These are phyloP conservation scores for Prorops nasuta DNA, from an alignment of 1,140 invertebrate species.

Conservation along the genomic window DNA sequence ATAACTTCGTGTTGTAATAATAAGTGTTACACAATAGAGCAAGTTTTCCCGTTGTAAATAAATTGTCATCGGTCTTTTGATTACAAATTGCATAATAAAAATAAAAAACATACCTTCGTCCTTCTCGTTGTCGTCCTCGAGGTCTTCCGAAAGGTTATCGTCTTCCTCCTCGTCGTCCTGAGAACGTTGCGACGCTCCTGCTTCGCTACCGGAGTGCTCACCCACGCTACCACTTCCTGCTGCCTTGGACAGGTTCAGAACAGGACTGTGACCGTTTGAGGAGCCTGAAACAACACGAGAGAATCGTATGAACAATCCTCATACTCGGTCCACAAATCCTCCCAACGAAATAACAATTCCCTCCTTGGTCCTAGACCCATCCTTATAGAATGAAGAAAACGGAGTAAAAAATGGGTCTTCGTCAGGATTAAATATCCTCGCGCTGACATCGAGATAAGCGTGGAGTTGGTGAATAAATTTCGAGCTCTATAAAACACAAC, in stretches of 20 bases:
- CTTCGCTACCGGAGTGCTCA: slow-evolving; percentile 64
- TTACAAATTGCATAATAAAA: too few species aligned
- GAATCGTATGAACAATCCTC: slow-evolving; percentile 3
- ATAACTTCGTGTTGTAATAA: too few species aligned
- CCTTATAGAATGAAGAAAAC: neutral
- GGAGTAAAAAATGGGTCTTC: too few species aligned
- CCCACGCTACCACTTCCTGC: slow-evolving; percentile 68
- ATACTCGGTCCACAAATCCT: slow-evolving; percentile 1
- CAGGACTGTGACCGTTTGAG: slow-evolving; percentile 84
- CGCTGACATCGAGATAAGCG: too few species aligned
- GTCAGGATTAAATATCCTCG: too few species aligned
- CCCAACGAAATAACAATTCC: neutral
- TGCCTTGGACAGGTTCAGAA: slow-evolving; percentile 85
- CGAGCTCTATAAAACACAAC: too few species aligned
- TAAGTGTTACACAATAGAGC: too few species aligned
- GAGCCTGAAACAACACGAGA: slow-evolving; percentile 63
- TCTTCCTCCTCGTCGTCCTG: slow-evolving; percentile 73
- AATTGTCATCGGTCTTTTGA: too few species aligned
- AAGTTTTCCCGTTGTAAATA: too few species aligned
- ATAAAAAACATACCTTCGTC: slow-evolving; percentile 86
- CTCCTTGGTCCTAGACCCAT: neutral
- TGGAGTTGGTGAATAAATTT: slow-evolving; percentile 1
- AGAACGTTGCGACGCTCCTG: slow-evolving; percentile 63
- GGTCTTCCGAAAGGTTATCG: slow-evolving; percentile 72
- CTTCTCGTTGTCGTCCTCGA: slow-evolving; percentile 82